phyloP scores from a whole-genome alignment of 2,113 vertebrate species.

The Scopus umbretta region DNA sequence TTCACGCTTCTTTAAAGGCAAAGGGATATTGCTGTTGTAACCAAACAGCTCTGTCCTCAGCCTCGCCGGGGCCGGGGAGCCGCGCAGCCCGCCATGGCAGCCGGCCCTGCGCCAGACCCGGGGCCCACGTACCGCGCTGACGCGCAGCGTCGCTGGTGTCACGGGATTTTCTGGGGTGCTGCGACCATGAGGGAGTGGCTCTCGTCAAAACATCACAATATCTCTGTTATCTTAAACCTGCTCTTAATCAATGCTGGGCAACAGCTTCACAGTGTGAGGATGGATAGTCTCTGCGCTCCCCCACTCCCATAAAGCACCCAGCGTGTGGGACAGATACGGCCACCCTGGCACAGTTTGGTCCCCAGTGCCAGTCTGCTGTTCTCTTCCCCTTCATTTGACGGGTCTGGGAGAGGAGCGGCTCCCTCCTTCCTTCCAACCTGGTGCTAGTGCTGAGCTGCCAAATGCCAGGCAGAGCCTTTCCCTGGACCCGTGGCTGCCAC shows the following conservation, averaged over 20 bases:
- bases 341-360: background rate
- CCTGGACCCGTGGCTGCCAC: accelerated
- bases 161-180: background rate
- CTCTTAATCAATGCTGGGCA: background rate
- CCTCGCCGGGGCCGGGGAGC: background rate
- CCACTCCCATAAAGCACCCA: accelerated
- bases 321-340: too few relatives aligned
- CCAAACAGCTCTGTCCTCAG: background rate
- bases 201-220: background rate
- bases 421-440: background rate
- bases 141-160: accelerated
- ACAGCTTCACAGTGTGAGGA: accelerated
- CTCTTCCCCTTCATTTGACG: accelerated
- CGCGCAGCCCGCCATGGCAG: background rate
- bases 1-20: background rate
- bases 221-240: background rate
- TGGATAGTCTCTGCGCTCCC: background rate
- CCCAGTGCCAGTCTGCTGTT: accelerated
- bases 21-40: background rate
- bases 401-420: background rate
- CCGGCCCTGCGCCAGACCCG: accelerated
- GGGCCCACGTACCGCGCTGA: accelerated
- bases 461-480: background rate
- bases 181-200: background rate
- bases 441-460: background rate